Base-by-base conservation (phyloP, 2,888 invertebrate genomes). In the Galerucella calmariensis region DNA sequence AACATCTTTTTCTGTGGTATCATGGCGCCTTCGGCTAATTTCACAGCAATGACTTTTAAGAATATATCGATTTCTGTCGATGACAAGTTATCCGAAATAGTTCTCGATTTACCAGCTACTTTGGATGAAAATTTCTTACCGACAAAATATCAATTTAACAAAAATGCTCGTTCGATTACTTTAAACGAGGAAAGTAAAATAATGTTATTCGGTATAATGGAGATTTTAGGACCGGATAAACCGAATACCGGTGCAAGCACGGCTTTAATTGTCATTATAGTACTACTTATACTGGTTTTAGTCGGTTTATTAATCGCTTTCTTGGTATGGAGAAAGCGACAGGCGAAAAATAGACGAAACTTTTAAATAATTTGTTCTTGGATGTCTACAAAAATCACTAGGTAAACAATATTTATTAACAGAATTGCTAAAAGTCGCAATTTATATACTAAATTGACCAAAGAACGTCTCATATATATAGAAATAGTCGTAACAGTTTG, bases 1-100 rank as follows among this genome's bases (percentile, higher is more conserved):
- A 65, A 72, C 24, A 51, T 72, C n/a, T 69, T 75, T 24, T 41
- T 75, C 12, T 75, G 75, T 62, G 75, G 72, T 35, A n/a, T 75
- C 1, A 53, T 53, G 8, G 56, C 51, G 48, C 66, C 69, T 12
- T 67, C 58, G 6, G 67, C 63, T 20, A 69, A n/a, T 58, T 46
- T 46, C 14, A 10, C 48, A 2, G n/a, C 53, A 8, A 44, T 51
- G 53, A 53, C 51, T 8, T 75, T 75, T 61, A 69, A 69, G 59
- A 72, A 66, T 53, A 35, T 75, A 14, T 8, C 24, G 41, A 72
- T 75, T 12, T 69, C 72, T 41, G 69, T 72, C 9, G 66, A 65
- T 27, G 11, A 72, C 10, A 67, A 46, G 11, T 61, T 53, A 62
- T 35, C 35, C 11, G 16, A 66, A 8, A 44, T 46, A 1, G 24